Percentiles rank a stretch among this genome's conserved stretches.
Evolutionary conservation across 35 echinoderm and acorn worm genomes (phyloP).

Genomic region (Eucidaris tribuloides): DNA sequence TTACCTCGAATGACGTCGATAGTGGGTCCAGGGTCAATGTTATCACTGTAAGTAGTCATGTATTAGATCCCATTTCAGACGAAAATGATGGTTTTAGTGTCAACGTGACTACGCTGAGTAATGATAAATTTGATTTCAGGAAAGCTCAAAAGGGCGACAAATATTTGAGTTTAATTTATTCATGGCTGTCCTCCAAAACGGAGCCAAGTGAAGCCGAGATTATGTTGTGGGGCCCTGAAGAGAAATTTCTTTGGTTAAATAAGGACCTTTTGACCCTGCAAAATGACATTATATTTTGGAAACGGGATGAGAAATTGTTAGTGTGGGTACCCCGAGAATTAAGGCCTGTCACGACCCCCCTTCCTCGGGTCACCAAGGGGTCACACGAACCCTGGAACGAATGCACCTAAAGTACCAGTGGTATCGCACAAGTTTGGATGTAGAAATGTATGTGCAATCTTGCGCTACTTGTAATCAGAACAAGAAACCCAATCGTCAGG

Average conservation of each 20-base stretch:
- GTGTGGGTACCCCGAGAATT: background rate
- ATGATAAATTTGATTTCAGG: background rate
- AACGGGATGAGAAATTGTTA: background rate
- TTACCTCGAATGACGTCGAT: no score
- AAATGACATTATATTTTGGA: constrained; percentile 9
- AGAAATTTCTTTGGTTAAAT: constrained; percentile 39
- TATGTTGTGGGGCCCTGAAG: constrained; percentile 7
- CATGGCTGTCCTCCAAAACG: constrained; percentile 5
- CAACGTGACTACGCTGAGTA: no score
- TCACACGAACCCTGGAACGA: background rate
- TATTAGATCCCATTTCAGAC: no score
- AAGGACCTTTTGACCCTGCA: constrained; percentile 2
- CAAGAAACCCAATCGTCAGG: background rate
- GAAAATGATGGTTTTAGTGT: no score
- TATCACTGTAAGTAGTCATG: no score
- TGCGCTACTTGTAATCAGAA: constrained; percentile 28
- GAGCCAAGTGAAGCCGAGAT: constrained; percentile 3
- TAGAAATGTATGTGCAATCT: background rate
- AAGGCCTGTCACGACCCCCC: background rate
- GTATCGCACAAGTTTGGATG: constrained; percentile 4
- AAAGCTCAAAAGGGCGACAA: no score
- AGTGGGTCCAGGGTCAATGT: no score
- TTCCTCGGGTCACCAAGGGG: constrained; percentile 31
- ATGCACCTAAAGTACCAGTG: constrained; percentile 26
- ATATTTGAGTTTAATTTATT: no score